These are phyloP conservation scores for Drosophila quadrilineata DNA, from an alignment of 1,140 invertebrate species.

Conservation along the genomic window DNA sequence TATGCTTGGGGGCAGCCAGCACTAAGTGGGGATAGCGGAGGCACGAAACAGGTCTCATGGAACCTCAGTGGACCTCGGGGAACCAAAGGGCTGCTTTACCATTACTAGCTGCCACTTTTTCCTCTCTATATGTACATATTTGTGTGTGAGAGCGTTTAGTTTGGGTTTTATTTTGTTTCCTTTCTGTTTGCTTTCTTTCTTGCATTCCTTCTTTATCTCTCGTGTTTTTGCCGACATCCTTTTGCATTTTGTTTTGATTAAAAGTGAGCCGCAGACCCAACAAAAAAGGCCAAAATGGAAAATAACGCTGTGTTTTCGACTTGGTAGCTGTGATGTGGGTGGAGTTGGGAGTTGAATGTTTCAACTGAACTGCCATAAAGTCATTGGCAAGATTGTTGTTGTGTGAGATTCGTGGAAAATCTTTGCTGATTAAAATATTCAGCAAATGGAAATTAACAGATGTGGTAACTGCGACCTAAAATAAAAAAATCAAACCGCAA, in stretches of 20 bases:
- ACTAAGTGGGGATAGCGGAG: background rate
- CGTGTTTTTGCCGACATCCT: slow-evolving; percentile 10
- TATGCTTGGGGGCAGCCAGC: background rate
- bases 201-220: background rate
- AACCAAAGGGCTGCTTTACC: background rate
- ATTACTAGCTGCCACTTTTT: slow-evolving; percentile 24
- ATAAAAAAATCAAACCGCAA: background rate
- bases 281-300: slow-evolving; percentile 22
- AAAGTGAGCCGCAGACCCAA: slow-evolving; percentile 44
- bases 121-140: no score
- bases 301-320: background rate
- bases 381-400: slow-evolving; percentile 25
- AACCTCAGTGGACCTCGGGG: slow-evolving; percentile 3
- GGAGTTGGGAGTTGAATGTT: background rate
- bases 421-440: slow-evolving; percentile 31
- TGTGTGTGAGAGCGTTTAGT: slow-evolving; percentile 9
- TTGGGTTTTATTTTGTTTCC: slow-evolving; percentile 27
- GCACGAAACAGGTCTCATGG: slow-evolving; percentile 1
- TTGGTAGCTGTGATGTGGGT: background rate
- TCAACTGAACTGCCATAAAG: slow-evolving; percentile 5
- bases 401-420: slow-evolving; percentile 1
- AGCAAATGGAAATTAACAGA: slow-evolving; percentile 31
- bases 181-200: background rate
- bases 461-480: background rate
- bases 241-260: slow-evolving; percentile 75